phyloP scores from a whole-genome alignment of 1,140 invertebrate genomes.

The Bombus soroeensis region DNA sequence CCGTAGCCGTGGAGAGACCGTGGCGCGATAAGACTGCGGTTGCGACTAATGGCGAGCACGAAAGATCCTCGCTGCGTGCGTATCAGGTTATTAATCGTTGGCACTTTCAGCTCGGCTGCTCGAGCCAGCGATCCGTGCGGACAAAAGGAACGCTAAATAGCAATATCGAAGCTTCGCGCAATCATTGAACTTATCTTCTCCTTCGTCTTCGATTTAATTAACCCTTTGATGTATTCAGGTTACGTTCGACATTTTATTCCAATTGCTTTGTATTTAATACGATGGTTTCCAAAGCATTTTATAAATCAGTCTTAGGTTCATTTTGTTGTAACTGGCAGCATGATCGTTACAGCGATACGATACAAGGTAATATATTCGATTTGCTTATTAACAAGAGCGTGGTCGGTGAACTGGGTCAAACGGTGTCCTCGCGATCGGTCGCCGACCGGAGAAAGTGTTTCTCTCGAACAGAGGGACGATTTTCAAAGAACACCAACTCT shows the following conservation, averaged over 20 bases:
- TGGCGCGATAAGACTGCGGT: constrained; percentile 23
- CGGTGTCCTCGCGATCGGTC: constrained; percentile 73
- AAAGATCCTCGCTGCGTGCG: constrained; percentile 20
- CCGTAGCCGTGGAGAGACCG: constrained; percentile 20
- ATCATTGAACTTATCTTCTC: background rate
- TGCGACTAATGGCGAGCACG: constrained; percentile 40
- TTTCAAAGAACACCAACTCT: constrained; percentile 54
- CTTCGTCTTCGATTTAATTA: constrained; percentile 27
- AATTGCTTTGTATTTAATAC: background rate
- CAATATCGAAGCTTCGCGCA: background rate
- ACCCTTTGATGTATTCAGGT: background rate
- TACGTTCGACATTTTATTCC: background rate
- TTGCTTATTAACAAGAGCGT: constrained; percentile 29
- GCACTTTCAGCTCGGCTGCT: constrained; percentile 42
- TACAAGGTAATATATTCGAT: too few relatives aligned
- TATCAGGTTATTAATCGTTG: constrained; percentile 50
- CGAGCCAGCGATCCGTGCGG: constrained; percentile 25
- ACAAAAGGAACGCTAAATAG: constrained; percentile 25
- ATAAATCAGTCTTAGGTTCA: background rate
- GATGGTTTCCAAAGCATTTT: background rate
- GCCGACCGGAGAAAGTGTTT: constrained; percentile 76
- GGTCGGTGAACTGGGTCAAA: constrained; percentile 72
- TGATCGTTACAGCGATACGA: too few relatives aligned
- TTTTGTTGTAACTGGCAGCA: too few relatives aligned
- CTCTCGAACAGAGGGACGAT: constrained; percentile 46